phyloP scores from a whole-genome alignment of 2,797 vertebrate species.

The Sandelia bainsii region DNA sequence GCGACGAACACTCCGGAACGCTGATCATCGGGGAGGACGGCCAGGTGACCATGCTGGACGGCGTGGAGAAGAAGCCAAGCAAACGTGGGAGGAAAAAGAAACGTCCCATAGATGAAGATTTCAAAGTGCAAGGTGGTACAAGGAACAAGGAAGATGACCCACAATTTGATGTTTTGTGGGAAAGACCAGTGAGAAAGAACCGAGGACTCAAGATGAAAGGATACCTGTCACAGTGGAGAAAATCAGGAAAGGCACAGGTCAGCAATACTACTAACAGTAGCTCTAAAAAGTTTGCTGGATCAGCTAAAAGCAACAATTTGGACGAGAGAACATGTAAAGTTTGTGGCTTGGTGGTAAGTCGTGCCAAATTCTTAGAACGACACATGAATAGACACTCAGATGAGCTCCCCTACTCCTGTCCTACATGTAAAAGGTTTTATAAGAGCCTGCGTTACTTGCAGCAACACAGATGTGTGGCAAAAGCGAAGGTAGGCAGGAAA shows the following conservation, averaged over 20 bases:
- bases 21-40: conserved; percentile 78
- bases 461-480: conserved; percentile 69
- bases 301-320: conserved; percentile 52
- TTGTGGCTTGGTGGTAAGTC: conserved; percentile 68
- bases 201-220: conserved; percentile 81
- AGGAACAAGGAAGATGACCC: conserved; percentile 26
- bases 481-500: conserved; percentile 44
- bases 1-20: conserved; percentile 33
- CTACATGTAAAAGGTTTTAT: conserved; percentile 67
- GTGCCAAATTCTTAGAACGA: conserved; percentile 60
- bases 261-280: conserved; percentile 8
- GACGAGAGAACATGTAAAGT: conserved; percentile 75
- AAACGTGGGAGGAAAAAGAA: conserved; percentile 73
- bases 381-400: conserved; percentile 73
- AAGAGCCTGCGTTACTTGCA: conserved; percentile 73
- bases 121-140: conserved; percentile 23
- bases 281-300: conserved; percentile 28
- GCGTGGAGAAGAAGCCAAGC: conserved; percentile 53
- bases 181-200: conserved; percentile 77
- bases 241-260: conserved; percentile 49
- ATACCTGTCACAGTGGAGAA: conserved; percentile 78
- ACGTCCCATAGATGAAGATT: conserved; percentile 48
- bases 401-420: conserved; percentile 63
- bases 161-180: conserved; percentile 45
- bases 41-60: conserved; percentile 65